These are phyloP conservation scores for Iguana delicatissima DNA, from an alignment of 2,797 vertebrate genomes.

Conservation along the genomic window DNA sequence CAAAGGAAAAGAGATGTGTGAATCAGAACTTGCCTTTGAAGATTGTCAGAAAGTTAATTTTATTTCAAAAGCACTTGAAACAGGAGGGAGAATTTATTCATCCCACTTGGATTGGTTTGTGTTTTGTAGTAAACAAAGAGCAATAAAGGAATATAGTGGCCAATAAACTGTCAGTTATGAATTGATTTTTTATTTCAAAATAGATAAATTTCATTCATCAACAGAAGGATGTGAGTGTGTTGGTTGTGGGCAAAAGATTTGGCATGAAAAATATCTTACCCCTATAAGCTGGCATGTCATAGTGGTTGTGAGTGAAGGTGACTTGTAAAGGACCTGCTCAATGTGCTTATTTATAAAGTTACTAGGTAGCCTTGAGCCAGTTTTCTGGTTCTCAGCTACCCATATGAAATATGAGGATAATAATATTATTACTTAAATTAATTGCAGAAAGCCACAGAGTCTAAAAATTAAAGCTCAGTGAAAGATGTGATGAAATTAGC, in stretches of 20 bases:
- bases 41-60: not conserved
- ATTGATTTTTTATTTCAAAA: not conserved
- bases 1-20: not conserved
- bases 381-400: too few relatives aligned
- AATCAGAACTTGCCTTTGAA: not conserved
- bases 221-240: not conserved
- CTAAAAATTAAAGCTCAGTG: not conserved
- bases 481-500: not conserved
- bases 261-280: not conserved
- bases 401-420: too few relatives aligned
- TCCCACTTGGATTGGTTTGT: not conserved
- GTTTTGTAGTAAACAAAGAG: constrained; percentile 14
- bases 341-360: not conserved
- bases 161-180: not conserved
- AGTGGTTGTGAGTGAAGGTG: not conserved
- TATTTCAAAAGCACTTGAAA: constrained; percentile 6
- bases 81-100: constrained; percentile 16
- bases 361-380: too few relatives aligned
- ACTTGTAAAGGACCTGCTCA: not conserved
- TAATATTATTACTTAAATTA: not conserved
- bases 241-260: not conserved
- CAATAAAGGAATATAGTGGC: constrained; percentile 29
- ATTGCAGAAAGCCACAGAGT: not conserved
- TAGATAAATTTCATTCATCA: not conserved
- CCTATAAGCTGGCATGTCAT: not conserved